Conservation (phyloP, 2,888 invertebrate species). For the Brachypterus glaber region DNA sequence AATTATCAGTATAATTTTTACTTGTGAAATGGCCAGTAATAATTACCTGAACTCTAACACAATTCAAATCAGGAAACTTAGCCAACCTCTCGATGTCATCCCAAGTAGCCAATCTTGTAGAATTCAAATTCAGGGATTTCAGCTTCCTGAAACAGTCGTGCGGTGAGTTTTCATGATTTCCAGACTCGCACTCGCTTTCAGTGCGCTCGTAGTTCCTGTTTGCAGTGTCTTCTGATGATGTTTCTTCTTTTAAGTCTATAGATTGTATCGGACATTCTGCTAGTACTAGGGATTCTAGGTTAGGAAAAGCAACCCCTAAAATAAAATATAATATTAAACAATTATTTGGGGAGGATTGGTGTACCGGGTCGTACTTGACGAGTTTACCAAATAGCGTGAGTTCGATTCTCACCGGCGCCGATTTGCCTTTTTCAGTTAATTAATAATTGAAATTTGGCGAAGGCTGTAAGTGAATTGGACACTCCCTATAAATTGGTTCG, state of each 20-base stretch:
- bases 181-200: slow-evolving; percentile 51
- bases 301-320: slow-evolving; percentile 77
- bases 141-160: slow-evolving; percentile 59
- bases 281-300: slow-evolving; percentile 72
- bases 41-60: slow-evolving; percentile 76
- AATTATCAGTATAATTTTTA: too few relatives aligned
- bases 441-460: too few relatives aligned
- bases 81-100: slow-evolving; percentile 80
- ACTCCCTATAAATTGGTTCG: too few relatives aligned
- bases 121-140: slow-evolving; percentile 74
- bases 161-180: slow-evolving; percentile 44
- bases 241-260: slow-evolving; percentile 33
- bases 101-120: slow-evolving; percentile 76
- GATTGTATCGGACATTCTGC: slow-evolving; percentile 74
- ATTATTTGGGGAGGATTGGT: too few relatives aligned
- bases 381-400: too few relatives aligned
- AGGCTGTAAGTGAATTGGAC: too few relatives aligned
- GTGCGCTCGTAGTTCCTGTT: slow-evolving; percentile 32
- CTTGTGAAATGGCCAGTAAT: too few relatives aligned
- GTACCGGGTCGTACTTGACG: too few relatives aligned
- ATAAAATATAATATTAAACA: too few relatives aligned
- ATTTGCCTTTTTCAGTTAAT: too few relatives aligned
- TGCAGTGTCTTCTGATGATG: slow-evolving; percentile 13
- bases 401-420: too few relatives aligned
- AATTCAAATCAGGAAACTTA: slow-evolving; percentile 71